Conservation (phyloP, 2,888 invertebrate genomes). For the Geotrupes spiniger region DNA sequence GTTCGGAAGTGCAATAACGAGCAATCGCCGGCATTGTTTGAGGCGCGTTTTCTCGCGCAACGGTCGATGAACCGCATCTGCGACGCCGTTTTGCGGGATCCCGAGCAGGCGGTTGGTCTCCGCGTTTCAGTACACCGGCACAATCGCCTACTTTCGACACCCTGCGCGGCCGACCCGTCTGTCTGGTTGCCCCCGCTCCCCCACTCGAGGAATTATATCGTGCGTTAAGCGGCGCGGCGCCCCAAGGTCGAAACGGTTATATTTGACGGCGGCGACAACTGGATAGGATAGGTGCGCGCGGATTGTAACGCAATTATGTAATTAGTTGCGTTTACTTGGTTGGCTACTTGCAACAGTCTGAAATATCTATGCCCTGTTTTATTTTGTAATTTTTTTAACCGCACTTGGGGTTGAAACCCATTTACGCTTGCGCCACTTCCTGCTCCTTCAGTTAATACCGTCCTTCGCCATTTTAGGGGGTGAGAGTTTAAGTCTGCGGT, state of each 20-base stretch:
- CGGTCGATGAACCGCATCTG: conserved; percentile 26
- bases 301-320: too few species aligned
- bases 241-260: conserved; percentile 3
- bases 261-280: too few species aligned
- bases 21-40: conserved; percentile 22
- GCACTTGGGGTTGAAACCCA: too few species aligned
- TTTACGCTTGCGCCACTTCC: too few species aligned
- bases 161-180: conserved; percentile 1
- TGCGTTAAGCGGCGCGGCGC: neutral
- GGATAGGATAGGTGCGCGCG: too few species aligned
- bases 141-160: conserved; percentile 5
- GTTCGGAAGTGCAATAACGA: conserved; percentile 27
- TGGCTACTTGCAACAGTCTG: too few species aligned
- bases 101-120: neutral
- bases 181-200: conserved; percentile 1
- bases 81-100: conserved; percentile 9
- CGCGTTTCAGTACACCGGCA: neutral
- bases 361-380: too few species aligned
- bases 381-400: too few species aligned
- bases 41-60: conserved; percentile 24
- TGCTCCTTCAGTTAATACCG: too few species aligned
- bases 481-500: too few species aligned
- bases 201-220: neutral
- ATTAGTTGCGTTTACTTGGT: too few species aligned
- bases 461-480: too few species aligned